Evolutionary conservation across 1,140 invertebrate genomes (phyloP).

Genomic region (Achatina immaculata): DNA sequence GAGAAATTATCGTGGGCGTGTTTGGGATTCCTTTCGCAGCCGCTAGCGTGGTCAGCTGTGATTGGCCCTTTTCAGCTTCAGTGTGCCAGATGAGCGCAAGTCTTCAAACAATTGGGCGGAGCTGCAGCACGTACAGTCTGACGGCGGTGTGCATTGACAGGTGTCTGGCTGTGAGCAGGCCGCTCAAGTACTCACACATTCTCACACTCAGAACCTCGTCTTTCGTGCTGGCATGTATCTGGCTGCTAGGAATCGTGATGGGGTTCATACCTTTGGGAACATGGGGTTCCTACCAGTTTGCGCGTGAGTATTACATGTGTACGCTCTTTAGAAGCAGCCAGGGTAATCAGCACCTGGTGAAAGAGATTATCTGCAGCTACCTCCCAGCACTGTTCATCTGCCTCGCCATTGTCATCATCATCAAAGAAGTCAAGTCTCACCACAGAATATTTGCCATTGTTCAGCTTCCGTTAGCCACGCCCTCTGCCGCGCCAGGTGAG

Average conservation of each 20-base stretch:
- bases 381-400: slow-evolving; percentile 37
- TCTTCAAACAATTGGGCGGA: slow-evolving; percentile 39
- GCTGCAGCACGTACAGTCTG: slow-evolving; percentile 40
- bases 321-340: slow-evolving; percentile 3
- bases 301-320: slow-evolving; percentile 21
- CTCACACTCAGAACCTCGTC: slow-evolving; percentile 25
- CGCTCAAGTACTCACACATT: slow-evolving; percentile 45
- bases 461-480: slow-evolving; percentile 14
- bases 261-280: slow-evolving; percentile 28
- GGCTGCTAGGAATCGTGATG: slow-evolving; percentile 36
- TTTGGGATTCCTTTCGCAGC: slow-evolving; percentile 44
- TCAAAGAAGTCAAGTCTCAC: slow-evolving; percentile 41
- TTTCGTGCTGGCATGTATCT: slow-evolving; percentile 28
- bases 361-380: slow-evolving; percentile 39
- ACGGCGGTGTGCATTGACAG: slow-evolving; percentile 44
- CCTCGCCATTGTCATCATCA: slow-evolving; percentile 34
- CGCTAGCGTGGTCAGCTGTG: neutral
- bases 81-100: slow-evolving; percentile 36
- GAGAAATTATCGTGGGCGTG: slow-evolving; percentile 39
- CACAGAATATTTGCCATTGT: slow-evolving; percentile 45
- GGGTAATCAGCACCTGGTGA: neutral
- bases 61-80: slow-evolving; percentile 30
- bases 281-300: slow-evolving; percentile 33
- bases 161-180: slow-evolving; percentile 44
- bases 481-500: neutral